Conservation (phyloP, 2,797 vertebrate genomes). For the Epinephelus awoara region DNA sequence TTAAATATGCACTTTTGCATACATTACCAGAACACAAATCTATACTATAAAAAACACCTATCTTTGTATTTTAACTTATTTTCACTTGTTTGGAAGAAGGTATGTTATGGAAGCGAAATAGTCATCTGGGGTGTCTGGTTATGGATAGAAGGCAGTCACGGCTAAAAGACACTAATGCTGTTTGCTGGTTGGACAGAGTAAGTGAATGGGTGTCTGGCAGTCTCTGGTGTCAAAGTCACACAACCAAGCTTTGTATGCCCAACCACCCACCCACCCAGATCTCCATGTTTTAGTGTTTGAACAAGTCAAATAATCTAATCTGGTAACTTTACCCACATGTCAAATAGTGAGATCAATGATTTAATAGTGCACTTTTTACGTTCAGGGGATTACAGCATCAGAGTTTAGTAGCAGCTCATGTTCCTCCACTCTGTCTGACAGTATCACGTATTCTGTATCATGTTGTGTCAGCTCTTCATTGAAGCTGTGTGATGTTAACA, state of each 20-base stretch:
- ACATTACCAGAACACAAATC: no score
- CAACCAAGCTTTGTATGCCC: neutral
- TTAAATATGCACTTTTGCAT: no score
- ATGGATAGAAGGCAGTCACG: neutral
- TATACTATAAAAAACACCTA: no score
- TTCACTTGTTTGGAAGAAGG: no score
- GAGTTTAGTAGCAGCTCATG: neutral
- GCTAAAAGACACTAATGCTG: neutral
- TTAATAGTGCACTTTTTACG: no score
- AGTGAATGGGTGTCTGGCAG: no score
- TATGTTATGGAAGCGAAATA: no score
- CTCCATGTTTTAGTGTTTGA: neutral
- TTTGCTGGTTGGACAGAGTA: neutral
- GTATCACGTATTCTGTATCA: conserved; percentile 2
- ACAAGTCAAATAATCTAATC: neutral
- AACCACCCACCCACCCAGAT: neutral
- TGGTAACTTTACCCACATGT: neutral
- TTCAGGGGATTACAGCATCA: neutral
- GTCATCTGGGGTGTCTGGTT: no score
- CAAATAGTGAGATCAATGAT: neutral
- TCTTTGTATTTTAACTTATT: no score
- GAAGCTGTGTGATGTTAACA: neutral
- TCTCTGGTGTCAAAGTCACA: no score
- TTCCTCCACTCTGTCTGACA: neutral
- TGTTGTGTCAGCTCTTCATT: neutral